phyloP scores from a whole-genome alignment of 2,888 invertebrate genomes.

The Peribatodes rhomboidaria region DNA sequence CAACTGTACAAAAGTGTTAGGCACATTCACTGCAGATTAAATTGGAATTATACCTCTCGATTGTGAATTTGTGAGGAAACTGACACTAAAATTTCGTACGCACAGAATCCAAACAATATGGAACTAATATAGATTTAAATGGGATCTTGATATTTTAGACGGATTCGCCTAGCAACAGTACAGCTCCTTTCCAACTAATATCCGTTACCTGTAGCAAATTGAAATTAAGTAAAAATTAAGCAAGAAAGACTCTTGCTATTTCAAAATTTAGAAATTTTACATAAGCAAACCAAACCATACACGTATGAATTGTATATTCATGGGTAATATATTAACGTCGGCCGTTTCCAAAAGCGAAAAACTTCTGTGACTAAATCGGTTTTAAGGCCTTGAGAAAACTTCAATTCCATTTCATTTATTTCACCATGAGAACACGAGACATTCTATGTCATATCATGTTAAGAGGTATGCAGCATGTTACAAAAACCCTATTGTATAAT shows the following conservation, averaged over 20 bases:
- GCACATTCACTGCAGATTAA: too few species aligned
- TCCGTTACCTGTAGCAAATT: conserved; percentile 11
- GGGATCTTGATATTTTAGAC: neutral
- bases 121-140: too few species aligned
- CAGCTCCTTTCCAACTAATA: neutral
- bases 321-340: neutral
- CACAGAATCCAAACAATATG: too few species aligned
- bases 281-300: neutral
- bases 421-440: neutral
- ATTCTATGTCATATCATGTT: too few species aligned
- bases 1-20: too few species aligned
- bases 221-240: neutral
- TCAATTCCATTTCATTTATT: neutral
- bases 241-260: neutral
- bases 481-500: too few species aligned
- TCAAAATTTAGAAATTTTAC: neutral
- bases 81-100: too few species aligned
- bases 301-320: neutral
- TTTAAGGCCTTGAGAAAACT: neutral
- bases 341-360: neutral
- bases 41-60: too few species aligned
- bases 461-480: too few species aligned
- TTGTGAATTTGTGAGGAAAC: neutral
- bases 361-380: neutral
- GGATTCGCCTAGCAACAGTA: neutral